Evolutionary conservation across 2,888 invertebrate genomes (phyloP).

Genomic region (Drosophila fungiperda): DNA sequence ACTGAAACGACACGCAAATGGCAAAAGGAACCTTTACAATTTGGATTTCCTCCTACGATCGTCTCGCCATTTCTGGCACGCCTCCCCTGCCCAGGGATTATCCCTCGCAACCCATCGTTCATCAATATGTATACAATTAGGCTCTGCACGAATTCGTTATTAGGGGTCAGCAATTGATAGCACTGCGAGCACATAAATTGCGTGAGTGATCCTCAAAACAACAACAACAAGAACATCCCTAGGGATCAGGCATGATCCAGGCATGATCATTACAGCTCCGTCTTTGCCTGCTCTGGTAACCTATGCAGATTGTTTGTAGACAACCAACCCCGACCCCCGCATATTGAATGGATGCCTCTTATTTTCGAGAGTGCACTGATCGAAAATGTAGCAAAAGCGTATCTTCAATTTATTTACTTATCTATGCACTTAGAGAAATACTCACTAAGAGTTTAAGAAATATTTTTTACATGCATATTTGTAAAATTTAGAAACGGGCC

Average conservation of each 20-base stretch:
- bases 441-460: neutral
- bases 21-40: constrained; percentile 30
- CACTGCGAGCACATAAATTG: constrained; percentile 62
- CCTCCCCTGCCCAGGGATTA: constrained; percentile 30
- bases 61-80: constrained; percentile 6
- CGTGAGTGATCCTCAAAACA: constrained; percentile 62
- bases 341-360: constrained; percentile 4
- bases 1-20: constrained; percentile 76
- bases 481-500: neutral
- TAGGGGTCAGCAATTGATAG: constrained; percentile 76
- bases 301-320: constrained; percentile 47
- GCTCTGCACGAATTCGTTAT: constrained; percentile 77
- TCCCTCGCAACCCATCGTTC: constrained; percentile 40
- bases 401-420: constrained; percentile 1
- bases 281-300: constrained; percentile 12
- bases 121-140: constrained; percentile 76
- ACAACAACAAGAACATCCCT: constrained; percentile 5
- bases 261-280: constrained; percentile 48
- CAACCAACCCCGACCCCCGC: constrained; percentile 7
- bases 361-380: constrained; percentile 31
- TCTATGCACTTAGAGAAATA: neutral
- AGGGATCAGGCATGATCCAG: constrained; percentile 54
- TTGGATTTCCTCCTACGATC: constrained; percentile 15
- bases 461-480: too few species aligned
- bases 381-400: constrained; percentile 16